These are phyloP conservation scores for Dynastes hyllus DNA, from an alignment of 2,888 invertebrate genomes.

Conservation along the genomic window DNA sequence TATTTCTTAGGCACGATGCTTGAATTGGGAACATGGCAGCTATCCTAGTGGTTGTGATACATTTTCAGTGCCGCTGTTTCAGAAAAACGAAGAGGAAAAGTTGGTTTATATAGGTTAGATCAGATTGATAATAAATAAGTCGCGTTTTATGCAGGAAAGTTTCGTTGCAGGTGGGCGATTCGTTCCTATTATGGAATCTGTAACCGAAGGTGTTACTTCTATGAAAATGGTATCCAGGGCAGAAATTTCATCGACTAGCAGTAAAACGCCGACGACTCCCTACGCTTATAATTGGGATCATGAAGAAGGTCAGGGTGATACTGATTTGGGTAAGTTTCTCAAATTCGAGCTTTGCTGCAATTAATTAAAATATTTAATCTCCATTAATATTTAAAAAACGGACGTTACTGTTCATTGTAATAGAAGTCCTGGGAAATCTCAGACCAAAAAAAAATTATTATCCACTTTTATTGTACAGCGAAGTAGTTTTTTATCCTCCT, in stretches of 20 bases:
- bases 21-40: constrained; percentile 80
- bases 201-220: constrained; percentile 80
- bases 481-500: no score
- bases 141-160: neutral
- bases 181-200: constrained; percentile 81
- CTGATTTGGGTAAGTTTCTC: constrained; percentile 40
- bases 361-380: constrained; percentile 53
- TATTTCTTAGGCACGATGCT: constrained; percentile 73
- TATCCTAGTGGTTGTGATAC: constrained; percentile 83
- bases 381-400: no score
- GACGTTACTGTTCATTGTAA: no score
- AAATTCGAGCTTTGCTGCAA: no score
- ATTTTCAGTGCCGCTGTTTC: constrained; percentile 87
- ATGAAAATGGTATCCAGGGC: constrained; percentile 76
- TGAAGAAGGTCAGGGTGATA: constrained; percentile 61
- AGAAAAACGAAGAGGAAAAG: constrained; percentile 82
- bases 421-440: no score
- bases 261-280: constrained; percentile 77
- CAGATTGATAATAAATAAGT: neutral
- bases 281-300: constrained; percentile 77
- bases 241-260: constrained; percentile 54
- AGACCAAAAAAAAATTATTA: no score
- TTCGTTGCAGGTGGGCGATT: constrained; percentile 74
- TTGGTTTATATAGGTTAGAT: constrained; percentile 81
- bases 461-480: no score